Conservation (phyloP, 2,888 invertebrate genomes). For the Macrosoma leucophasiata region DNA sequence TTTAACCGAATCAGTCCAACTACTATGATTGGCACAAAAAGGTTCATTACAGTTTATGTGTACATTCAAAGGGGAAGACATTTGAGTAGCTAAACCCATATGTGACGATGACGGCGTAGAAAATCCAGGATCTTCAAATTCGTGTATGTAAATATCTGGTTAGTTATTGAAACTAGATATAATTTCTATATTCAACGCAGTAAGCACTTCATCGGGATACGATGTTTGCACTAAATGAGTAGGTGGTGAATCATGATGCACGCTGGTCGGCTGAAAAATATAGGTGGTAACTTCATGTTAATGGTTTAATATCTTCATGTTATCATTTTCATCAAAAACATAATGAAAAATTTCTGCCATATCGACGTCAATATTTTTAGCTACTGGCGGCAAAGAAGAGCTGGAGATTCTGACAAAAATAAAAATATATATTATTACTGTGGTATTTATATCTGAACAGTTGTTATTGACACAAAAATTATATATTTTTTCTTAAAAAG, state of each 20-base stretch:
- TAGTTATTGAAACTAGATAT: constrained; percentile 2
- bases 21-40: not conserved
- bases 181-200: constrained; percentile 1
- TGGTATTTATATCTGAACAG: not conserved
- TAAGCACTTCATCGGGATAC: not conserved
- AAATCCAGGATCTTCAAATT: constrained; percentile 8
- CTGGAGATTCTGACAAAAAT: not conserved
- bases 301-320: not conserved
- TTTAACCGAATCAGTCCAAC: too few species aligned
- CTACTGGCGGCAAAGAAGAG: not conserved
- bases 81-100: constrained; percentile 10
- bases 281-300: not conserved
- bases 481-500: too few species aligned
- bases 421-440: not conserved
- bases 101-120: constrained; percentile 10
- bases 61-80: constrained; percentile 7
- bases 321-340: constrained; percentile 1
- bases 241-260: not conserved
- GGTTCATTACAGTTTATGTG: constrained; percentile 2
- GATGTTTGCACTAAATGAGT: not conserved
- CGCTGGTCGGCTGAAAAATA: not conserved
- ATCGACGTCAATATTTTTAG: too few species aligned
- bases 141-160: constrained; percentile 1
- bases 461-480: too few species aligned
- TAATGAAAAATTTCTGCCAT: too few species aligned